Base-by-base conservation (phyloP, 2,797 vertebrate genomes). In the Nannoperca australis region DNA sequence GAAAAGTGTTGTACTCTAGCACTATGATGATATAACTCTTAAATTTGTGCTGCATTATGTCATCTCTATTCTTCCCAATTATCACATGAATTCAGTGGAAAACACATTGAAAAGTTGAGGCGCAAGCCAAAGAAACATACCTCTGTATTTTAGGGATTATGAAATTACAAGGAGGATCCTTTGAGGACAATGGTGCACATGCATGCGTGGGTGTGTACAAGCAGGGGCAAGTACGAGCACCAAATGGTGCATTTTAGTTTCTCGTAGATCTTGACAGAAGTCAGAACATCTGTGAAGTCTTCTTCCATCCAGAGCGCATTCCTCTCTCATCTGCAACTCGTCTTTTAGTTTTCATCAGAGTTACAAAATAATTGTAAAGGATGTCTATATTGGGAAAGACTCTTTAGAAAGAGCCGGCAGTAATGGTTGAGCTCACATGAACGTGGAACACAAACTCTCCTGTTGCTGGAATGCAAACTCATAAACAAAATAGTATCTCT, bases 171-270 rank as follows among this genome's bases (percentile, higher is more conserved):
- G 55, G 30, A 70, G 34, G 70, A 55, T 71, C 73, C 30, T 75
- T 40, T 42, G 22, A 85, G 79, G 73, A 88, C 62, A 85, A 70
- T 65, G 7, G 71, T 54, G 49, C 78, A 69, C 34, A 67, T 74
- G 60, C 44, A 80, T 54, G 70, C 61, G 82, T 89, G 88, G 89
- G 87, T 53, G 87, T 85, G 69, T 81, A 62, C 92, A 89, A 74
- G 93, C 78, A 91, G 64, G 78, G 90, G 80, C 91, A 93, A 89
- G 93, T 90, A 79, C 24, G 12, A 85, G 58, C 69, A 38, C 50
- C 68, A 64, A 82, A 78, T 34, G 38, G 70, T 76, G 76, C 55
- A 32, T 17, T 85, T 84, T 68, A 64, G 70, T 87, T 85, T 67
- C 74, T 79, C 9, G 4, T 49, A 30, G 44, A 55, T 80, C 69